Evolutionary conservation across 2,113 vertebrate genomes (phyloP), one percentile per base, ranked within the genome.

Genomic region (Heloderma charlesbogerti): DNA sequence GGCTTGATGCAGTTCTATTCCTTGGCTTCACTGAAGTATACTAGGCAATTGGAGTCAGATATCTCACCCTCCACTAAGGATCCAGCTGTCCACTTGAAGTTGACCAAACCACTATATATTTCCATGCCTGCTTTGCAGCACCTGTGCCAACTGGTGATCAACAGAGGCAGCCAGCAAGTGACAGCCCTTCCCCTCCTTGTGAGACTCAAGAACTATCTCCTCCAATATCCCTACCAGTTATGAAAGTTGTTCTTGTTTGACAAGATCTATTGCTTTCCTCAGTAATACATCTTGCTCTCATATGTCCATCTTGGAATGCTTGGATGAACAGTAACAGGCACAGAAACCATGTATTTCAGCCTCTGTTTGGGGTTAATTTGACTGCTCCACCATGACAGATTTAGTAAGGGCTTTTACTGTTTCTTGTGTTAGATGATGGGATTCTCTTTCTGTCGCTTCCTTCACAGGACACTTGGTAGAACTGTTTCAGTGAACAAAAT

Each of bases 1-100:
- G 92, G 95, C 81, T 91, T 96, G 60, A 92, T 95, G 75, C 89
- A 96, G 91, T 91, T 95, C 81, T 96, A 94, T 63, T 80, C 92
- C 51, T 88, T 92, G 78, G 63, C 91, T 3, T 94, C 92, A 72
- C 57, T 85, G 18, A 51, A 51, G 18, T 72, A 63, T 3, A 66
- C 22, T 16, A 86, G 81, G 9, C 15, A 78, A 4, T 40, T 51
- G 0, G 40, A 7, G 31, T 16, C 22, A 27, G n/a, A 71, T 13
- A 34, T 16, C 40, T 6, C n/a, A 31, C 60, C 37, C 31, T 45
- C 7, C 13, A 67, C 83, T 45, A 88, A 84, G 16, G 94, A 93
- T 1, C 83, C 88, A 71, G 60, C 88, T 7, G 54, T 96, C 48
- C 94, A 95, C 83, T 91, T 96, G 34, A 74, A 34, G 27, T 91